Evolutionary conservation across 2,797 vertebrate species (phyloP).

Genomic region (Coregonus suidteri): DNA sequence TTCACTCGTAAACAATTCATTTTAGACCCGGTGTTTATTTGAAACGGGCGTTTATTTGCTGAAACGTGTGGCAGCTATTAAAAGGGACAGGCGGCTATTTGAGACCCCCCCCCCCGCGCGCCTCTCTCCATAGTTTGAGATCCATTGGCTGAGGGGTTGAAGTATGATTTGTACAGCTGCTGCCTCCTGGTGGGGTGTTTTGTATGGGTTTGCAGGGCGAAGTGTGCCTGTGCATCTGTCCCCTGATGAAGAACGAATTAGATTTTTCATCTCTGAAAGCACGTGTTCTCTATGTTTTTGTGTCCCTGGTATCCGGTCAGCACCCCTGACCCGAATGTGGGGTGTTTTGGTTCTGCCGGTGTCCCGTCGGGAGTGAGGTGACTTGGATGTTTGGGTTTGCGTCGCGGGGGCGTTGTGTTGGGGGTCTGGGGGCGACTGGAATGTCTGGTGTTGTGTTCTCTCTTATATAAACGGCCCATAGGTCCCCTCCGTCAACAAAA

Average conservation of each 20-base stretch:
- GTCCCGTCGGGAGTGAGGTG: neutral
- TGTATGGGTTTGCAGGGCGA: slow-evolving; percentile 51
- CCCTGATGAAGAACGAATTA: slow-evolving; percentile 43
- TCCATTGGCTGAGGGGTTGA: slow-evolving; percentile 34
- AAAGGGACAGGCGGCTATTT: slow-evolving; percentile 36
- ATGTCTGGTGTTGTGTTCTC: slow-evolving; percentile 48
- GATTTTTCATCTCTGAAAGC: slow-evolving; percentile 28
- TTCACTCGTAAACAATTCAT: no score
- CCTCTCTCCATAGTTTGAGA: slow-evolving; percentile 58
- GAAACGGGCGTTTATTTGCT: no score
- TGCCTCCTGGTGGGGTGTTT: slow-evolving; percentile 55
- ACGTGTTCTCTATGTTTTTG: slow-evolving; percentile 17
- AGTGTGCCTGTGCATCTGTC: slow-evolving; percentile 62
- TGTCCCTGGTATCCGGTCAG: neutral
- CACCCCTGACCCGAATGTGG: neutral
- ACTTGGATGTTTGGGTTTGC: neutral
- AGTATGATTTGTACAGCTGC: slow-evolving; percentile 72
- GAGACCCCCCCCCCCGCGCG: neutral
- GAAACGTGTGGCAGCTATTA: slow-evolving; percentile 17
- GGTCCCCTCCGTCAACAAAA: slow-evolving; percentile 59
- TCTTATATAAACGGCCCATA: slow-evolving; percentile 59
- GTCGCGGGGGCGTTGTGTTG: neutral
- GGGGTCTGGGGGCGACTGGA: neutral
- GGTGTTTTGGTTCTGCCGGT: neutral
- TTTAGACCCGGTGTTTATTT: no score